A percentile compares a stretch with the other conserved stretches of the same genome.
Conservation (phyloP, 2,888 invertebrate genomes). For the Dyspetes luteomarginatus region DNA sequence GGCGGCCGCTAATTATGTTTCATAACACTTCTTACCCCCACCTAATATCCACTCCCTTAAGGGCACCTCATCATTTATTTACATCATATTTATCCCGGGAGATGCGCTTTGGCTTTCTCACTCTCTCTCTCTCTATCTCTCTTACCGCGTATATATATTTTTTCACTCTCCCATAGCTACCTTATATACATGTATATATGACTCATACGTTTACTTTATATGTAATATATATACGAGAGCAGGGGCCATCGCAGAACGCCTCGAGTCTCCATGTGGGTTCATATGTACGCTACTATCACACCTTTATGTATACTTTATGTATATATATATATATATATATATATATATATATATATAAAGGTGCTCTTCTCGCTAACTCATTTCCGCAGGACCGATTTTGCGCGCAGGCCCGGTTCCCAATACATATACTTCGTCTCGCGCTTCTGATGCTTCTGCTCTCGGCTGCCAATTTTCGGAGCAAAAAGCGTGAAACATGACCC, state of each 20-base stretch:
- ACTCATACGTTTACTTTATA: slow-evolving; percentile 37
- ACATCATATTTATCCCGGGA: slow-evolving; percentile 82
- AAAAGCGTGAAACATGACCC: slow-evolving; percentile 67
- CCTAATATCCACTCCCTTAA: slow-evolving; percentile 82
- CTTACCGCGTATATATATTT: slow-evolving; percentile 12
- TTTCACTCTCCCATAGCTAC: slow-evolving; percentile 32
- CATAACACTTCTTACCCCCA: slow-evolving; percentile 84
- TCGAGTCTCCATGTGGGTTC: slow-evolving; percentile 27
- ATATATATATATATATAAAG: not conserved
- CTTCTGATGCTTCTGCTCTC: slow-evolving; percentile 56
- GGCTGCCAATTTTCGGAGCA: slow-evolving; percentile 65
- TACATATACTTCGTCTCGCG: slow-evolving; percentile 25
- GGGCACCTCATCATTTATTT: slow-evolving; percentile 83
- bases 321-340: not conserved
- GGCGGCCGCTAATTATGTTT: slow-evolving; percentile 83
- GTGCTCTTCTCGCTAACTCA: slow-evolving; percentile 42
- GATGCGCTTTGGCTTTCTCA: slow-evolving; percentile 69
- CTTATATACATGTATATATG: slow-evolving; percentile 43
- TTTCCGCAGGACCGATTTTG: slow-evolving; percentile 64
- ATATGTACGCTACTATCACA: slow-evolving; percentile 20
- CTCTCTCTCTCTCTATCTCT: slow-evolving; percentile 56
- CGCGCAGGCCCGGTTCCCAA: slow-evolving; percentile 1
- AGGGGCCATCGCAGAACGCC: slow-evolving; percentile 33
- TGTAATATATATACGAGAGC: slow-evolving; percentile 42
- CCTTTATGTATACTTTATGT: not conserved